Evolutionary conservation across 2,888 invertebrate species (phyloP), one percentile per base, ranked within the genome.

Genomic region (Calameuta filiformis): DNA sequence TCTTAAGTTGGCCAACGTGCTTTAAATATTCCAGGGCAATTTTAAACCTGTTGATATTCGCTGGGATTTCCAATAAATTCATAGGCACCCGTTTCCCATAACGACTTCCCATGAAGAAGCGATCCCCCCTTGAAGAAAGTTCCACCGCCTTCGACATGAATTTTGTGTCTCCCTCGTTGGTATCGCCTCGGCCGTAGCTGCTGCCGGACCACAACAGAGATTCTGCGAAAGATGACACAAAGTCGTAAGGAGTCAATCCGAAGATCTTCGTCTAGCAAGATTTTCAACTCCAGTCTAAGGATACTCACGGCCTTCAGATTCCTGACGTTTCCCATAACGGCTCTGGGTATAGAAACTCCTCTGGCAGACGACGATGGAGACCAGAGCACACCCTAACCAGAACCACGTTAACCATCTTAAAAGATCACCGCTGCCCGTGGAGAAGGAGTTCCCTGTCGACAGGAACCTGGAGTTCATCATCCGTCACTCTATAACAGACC

Each of bases 101-200:
- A 73, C 92, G 88, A 81, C 89, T 90, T 31, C 90, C 90, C 40
- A 87, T 81, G 83, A 87, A 91, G 84, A 90, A 91, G 11, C 88
- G 87, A 77, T 91, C 90, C n/a, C 83, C 82, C 74, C 90, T 83
- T 4, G 90, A 88, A 30, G 83, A 81, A 11, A 89, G 79, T 77
- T 87, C 85, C 35, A 86, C 76, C 11, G 81, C 37, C 76, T 85
- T 87, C 0, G 78, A 40, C n/a, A 73, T 76, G 11, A 68, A 74
- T 68, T 82, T 85, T 37, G 76, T 31, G 23, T 77, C 71, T 37
- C 79, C 82, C 11, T 73, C 79, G 11, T 69, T 73, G 4, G 75
- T 69, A 3, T 79, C 82, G 76, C 85, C 85, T 1, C 90, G 85
- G 1, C 89, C 90, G 80, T 88, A 90, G 79, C 90, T 84, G 73